phyloP scores from a whole-genome alignment of 2,113 vertebrate genomes.

The Atherinomorus stipes region DNA sequence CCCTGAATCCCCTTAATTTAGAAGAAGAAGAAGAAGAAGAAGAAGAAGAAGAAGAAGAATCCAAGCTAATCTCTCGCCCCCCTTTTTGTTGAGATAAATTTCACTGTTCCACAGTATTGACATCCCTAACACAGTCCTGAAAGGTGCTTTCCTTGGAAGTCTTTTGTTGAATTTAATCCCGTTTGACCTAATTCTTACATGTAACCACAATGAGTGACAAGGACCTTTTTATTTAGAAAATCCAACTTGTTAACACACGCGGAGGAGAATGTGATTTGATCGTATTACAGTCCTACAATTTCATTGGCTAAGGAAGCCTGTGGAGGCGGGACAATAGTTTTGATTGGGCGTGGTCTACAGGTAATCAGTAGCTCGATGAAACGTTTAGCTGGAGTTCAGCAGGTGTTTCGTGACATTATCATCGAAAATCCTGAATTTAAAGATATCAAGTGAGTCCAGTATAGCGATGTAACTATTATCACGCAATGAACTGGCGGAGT shows the following conservation, averaged over 20 bases:
- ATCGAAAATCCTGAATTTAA: rapidly evolving
- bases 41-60: too few species aligned
- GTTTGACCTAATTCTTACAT: too few species aligned
- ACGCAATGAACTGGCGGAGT: not conserved
- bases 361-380: not conserved
- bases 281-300: not conserved
- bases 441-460: too few species aligned
- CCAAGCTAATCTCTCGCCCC: too few species aligned
- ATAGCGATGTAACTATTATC: not conserved
- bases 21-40: too few species aligned
- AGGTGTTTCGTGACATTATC: rapidly evolving
- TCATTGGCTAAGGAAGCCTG: slow-evolving; percentile 43
- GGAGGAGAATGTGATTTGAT: slow-evolving; percentile 10
- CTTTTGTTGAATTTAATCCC: too few species aligned
- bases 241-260: not conserved
- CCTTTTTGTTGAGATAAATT: too few species aligned
- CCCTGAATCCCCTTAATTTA: too few species aligned
- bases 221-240: not conserved
- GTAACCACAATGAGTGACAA: not conserved
- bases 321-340: slow-evolving; percentile 14
- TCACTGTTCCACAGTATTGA: too few species aligned
- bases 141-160: too few species aligned
- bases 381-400: not conserved
- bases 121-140: too few species aligned
- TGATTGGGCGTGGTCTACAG: slow-evolving; percentile 39